phyloP scores from a whole-genome alignment of 23 tunicate species.

The Phallusia fumigata region DNA sequence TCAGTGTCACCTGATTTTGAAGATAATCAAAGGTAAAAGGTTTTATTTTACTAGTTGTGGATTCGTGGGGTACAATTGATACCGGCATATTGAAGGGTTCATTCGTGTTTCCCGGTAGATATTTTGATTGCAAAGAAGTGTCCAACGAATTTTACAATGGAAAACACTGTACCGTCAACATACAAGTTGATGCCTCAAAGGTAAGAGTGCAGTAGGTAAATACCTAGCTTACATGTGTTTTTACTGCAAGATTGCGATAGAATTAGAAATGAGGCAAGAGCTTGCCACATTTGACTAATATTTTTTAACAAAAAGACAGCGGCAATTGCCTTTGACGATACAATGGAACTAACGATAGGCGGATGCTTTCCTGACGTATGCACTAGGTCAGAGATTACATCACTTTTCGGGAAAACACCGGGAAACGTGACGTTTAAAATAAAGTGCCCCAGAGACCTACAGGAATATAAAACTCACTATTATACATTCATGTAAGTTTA shows the following conservation, averaged over 20 bases:
- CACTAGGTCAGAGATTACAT: neutral
- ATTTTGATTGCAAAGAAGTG: conserved; percentile 20
- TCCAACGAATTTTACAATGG: conserved; percentile 7
- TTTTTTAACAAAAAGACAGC: neutral
- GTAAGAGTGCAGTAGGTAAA: neutral
- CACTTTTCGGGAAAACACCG: neutral
- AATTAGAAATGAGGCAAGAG: too few species aligned
- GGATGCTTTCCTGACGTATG: conserved; percentile 4
- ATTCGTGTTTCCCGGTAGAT: conserved; percentile 21
- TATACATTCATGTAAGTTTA: neutral
- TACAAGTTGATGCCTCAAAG: neutral
- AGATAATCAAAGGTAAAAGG: too few species aligned
- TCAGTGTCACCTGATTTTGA: too few species aligned
- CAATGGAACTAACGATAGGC: neutral
- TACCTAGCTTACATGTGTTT: too few species aligned
- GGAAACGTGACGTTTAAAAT: neutral
- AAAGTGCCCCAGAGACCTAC: neutral
- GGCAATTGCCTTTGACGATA: neutral
- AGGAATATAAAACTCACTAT: neutral
- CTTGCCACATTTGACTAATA: too few species aligned
- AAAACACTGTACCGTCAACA: conserved; percentile 28
- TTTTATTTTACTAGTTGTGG: too few species aligned
- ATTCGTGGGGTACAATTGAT: conserved; percentile 22
- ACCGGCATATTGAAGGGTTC: conserved; percentile 17
- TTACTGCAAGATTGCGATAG: too few species aligned